Base-by-base conservation (phyloP, 2,113 vertebrate genomes). In the Megalops atlanticus region DNA sequence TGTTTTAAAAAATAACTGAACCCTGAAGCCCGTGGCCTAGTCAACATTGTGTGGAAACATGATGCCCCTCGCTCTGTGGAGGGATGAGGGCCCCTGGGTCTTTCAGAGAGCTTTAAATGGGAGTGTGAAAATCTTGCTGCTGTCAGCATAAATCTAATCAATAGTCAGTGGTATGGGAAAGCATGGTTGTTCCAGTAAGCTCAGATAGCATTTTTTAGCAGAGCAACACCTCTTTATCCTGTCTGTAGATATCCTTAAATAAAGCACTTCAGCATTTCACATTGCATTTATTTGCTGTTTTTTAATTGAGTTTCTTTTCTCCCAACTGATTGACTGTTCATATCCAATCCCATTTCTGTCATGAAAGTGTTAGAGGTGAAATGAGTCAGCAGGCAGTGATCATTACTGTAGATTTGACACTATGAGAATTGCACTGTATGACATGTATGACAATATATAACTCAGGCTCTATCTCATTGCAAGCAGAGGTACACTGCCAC, bases 111-210 rank as follows among this genome's bases (percentile, higher is more conserved):
- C 52, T n/a, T 24, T 58, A 58, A 58, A 21, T n/a, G 5, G 52
- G 27, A 24, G 1, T 21, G 49, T 1, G n/a, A 64, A 64, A 64
- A 64, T 64, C 58, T 64, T 27, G 18, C 7, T 64, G 58, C 58
- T 58, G 52, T 64, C 58, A 11, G 58, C 31, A n/a, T 64, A 64
- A 64, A 64, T 64, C 58, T 7, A 64, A 64, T 64, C 58, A 64
- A n/a, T n/a, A n/a, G 58, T 64, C 31, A 64, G 31, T 64, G 58
- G 6, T 31, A n/a, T 64, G n/a, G 58, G 58, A 64, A n/a, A 10
- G 27, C n/a, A 24, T 21, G 18, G 3, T 54, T 24, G 8, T 54
- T 54, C 49, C 49, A 3, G 49, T 54, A 54, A 54, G 18, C 18
- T 49, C 47, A 2, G 3, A n/a, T 8, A n/a, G 52, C n/a, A 8